Evolutionary conservation across 2,888 invertebrate species (phyloP), one percentile per base, ranked within the genome.

Genomic region (Amblyjoppa fuscipennis): DNA sequence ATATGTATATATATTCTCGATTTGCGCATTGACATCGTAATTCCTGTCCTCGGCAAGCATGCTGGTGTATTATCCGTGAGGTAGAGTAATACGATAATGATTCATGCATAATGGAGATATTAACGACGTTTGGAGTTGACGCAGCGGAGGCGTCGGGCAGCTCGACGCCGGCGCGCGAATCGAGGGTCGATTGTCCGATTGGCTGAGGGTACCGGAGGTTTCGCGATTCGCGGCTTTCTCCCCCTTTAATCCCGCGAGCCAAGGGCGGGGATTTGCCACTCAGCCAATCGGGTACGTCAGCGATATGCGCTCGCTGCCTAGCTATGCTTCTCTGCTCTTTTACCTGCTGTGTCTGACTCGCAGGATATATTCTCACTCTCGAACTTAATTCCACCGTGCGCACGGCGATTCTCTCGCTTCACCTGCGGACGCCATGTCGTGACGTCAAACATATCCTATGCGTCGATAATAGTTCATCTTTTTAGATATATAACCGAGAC

Each of bases 241-340:
- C 82, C 82, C 71, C 79, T 76, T 89, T 82, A 86, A 87, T 87
- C 87, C 87, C 87, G 86, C 82, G 74, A 87, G 87, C 88, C 88
- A 89, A 90, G 89, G 92, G 92, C 91, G 92, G 92, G 92, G 91
- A 92, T 92, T 91, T 87, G 88, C 88, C 89, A 86, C 86, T 89
- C 90, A 91, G 90, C 92, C 92, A 93, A 92, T 93, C 92, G 90
- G 89, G 80, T 28, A 74, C 87, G 88, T 89, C 91, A 89, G 85
- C 87, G 45, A 73, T 88, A 76, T 77, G 83, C 78, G 69, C 73
- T 56, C 68, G 45, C 69, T 69, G 13, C 68, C 16, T 79, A 71
- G 64, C 31, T 83, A 38, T 75, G 16, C 61, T 74, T 38, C 38
- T 34, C 61, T 28, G 78, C 66, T 71, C 71, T 81, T 70, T 83